Base-by-base conservation (phyloP, 30 jellyfish, hydroid and myxozoan genomes). In the Morbakka virulenta region DNA sequence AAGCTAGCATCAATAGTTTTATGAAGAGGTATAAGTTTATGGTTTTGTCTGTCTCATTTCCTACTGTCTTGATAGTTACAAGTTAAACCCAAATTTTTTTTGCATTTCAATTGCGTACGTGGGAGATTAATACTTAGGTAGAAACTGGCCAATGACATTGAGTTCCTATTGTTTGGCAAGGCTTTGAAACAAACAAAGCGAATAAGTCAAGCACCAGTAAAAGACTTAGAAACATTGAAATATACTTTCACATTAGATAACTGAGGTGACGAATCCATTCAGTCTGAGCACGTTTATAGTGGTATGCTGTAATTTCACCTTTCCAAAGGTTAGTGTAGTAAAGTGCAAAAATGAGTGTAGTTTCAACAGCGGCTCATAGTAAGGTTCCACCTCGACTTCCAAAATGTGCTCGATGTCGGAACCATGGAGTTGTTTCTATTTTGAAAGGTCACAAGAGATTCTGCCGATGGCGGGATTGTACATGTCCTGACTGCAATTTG, bases 381-480 rank as follows among this genome's bases (percentile, higher is more conserved):
- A 93, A 93, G 83, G 70, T 93, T 29, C 97, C 99, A 14, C 99
- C 99, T 22, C 95, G 99, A 29, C 87, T 93, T 17, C 99, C 99
- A 0, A 93, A 93, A 66, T 93, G 99, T 73, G 97, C 97, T 50
- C 63, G 99, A 23, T 93, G 99, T 65, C 52, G 99, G 28, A 93
- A 93, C 72, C 99, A 93, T 52, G 99, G 99, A 9, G 99, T 93
- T 34, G 99, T 93, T 29, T 93, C 99, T 2, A 93, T 93, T 65
- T 52, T 93, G 57, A 93, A 93, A 64, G 99, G 99, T 1, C 99
- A 93, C 76, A 93, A 93, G 57, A 92, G 99, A 20, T 93, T 93
- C 76, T 93, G 99, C 67, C 91, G 96, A 68, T 93, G 99, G 99
- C 27, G 99, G 30, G 99, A 93, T 50, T 93, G 99, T 50, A 82